A percentile compares a stretch with the other conserved stretches of the same genome.
phyloP scores from a whole-genome alignment of 2,797 vertebrate genomes.

The Sebastes dallii region DNA sequence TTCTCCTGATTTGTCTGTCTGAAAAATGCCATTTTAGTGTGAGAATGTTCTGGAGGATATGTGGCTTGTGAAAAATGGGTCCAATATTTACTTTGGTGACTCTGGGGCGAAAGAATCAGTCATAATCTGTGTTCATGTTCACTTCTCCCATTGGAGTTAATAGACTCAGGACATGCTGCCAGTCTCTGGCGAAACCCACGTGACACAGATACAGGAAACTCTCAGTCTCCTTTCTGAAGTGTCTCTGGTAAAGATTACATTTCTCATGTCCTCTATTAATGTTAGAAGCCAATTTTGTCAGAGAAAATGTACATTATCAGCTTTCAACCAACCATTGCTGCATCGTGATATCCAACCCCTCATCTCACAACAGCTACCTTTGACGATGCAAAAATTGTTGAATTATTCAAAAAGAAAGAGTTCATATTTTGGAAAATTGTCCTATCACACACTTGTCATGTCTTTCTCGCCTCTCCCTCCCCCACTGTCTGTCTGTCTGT shows the following conservation, averaged over 20 bases:
- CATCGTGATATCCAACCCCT: background rate
- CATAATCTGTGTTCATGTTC: too few species aligned
- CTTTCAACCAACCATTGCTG: background rate
- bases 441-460: conserved; percentile 10
- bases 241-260: background rate
- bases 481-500: background rate
- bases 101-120: too few species aligned
- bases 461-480: background rate
- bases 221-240: too few species aligned
- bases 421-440: conserved; percentile 30
- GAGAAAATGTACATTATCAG: background rate
- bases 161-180: too few species aligned
- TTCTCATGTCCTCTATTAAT: background rate
- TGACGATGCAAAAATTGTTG: background rate
- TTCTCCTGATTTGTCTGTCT: too few species aligned
- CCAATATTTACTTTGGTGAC: too few species aligned
- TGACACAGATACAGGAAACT: too few species aligned
- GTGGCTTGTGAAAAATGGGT: too few species aligned
- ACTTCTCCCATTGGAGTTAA: too few species aligned
- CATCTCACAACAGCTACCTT: background rate
- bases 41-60: too few species aligned
- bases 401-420: conserved; percentile 10
- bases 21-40: too few species aligned
- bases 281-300: background rate
- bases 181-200: too few species aligned